phyloP scores from a whole-genome alignment of 1,140 invertebrate species.

The Caenorhabditis remanei region DNA sequence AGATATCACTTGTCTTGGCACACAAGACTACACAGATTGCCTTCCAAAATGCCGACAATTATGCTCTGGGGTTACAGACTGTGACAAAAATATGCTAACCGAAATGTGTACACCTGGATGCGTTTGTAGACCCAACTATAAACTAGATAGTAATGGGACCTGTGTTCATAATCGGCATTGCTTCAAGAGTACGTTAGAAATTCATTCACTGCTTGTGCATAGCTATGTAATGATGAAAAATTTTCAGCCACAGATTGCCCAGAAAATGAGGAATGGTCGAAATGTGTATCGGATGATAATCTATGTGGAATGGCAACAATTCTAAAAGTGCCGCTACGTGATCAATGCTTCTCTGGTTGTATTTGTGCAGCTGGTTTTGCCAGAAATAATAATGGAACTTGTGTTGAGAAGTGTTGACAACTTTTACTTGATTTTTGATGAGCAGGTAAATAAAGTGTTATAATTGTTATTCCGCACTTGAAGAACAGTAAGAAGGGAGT shows the following conservation, averaged over 20 bases:
- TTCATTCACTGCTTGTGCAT: background rate
- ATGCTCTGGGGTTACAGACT: constrained; percentile 32
- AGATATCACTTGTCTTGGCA: constrained; percentile 17
- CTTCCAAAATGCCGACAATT: constrained; percentile 32
- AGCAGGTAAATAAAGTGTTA: background rate
- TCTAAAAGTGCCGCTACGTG: background rate
- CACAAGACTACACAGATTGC: constrained; percentile 53
- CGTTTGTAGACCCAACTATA: constrained; percentile 41
- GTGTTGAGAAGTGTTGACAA: constrained; percentile 33
- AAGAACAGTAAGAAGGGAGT: no score
- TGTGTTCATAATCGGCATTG: constrained; percentile 51
- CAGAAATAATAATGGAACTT: constrained; percentile 38
- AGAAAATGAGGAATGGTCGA: constrained; percentile 46
- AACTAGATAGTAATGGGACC: constrained; percentile 19
- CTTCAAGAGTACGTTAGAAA: background rate
- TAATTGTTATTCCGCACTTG: no score
- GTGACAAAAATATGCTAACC: constrained; percentile 6
- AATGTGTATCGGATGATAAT: constrained; percentile 27
- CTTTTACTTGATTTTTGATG: background rate
- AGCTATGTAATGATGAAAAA: background rate
- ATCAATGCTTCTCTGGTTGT: constrained; percentile 38
- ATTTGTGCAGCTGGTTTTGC: constrained; percentile 46
- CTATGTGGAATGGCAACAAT: background rate
- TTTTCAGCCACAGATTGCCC: constrained; percentile 49
- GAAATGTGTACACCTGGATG: constrained; percentile 48